Conservation (phyloP, 1,140 invertebrate species). For the Uloborus diversus region DNA sequence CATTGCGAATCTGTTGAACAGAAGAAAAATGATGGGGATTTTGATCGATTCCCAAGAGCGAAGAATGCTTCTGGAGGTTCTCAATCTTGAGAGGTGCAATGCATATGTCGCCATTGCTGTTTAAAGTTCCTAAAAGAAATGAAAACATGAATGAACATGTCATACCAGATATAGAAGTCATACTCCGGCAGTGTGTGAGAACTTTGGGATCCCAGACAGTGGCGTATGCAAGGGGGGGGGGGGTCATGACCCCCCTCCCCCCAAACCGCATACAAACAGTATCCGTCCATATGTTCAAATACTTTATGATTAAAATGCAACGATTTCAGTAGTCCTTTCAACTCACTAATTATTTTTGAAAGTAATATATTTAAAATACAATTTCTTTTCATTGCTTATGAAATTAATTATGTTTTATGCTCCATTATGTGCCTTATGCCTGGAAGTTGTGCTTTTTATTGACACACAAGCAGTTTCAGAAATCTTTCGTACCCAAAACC, state of each 20-base stretch:
- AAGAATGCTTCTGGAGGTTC: slow-evolving; percentile 16
- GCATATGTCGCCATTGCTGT: slow-evolving; percentile 29
- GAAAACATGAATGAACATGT: background rate
- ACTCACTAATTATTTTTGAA: too few species aligned
- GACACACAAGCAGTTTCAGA: too few species aligned
- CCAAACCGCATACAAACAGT: background rate
- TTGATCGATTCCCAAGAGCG: slow-evolving; percentile 23
- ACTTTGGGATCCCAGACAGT: background rate
- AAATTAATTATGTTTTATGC: too few species aligned
- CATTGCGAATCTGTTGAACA: slow-evolving; percentile 6
- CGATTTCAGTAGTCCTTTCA: too few species aligned
- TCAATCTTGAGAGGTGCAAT: slow-evolving; percentile 9
- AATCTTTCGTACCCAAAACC: too few species aligned
- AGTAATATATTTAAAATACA: too few species aligned
- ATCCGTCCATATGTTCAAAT: background rate
- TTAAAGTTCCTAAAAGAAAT: slow-evolving; percentile 26
- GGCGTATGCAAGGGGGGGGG: background rate
- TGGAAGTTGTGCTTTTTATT: too few species aligned
- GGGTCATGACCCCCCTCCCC: too few species aligned
- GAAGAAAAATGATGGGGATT: background rate
- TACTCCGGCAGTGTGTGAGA: background rate
- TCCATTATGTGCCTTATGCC: too few species aligned
- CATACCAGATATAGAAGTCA: background rate
- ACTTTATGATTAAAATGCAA: background rate
- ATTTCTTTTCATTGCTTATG: too few species aligned